phyloP scores from a whole-genome alignment of 2,113 vertebrate genomes.

The Alexandromys fortis region DNA sequence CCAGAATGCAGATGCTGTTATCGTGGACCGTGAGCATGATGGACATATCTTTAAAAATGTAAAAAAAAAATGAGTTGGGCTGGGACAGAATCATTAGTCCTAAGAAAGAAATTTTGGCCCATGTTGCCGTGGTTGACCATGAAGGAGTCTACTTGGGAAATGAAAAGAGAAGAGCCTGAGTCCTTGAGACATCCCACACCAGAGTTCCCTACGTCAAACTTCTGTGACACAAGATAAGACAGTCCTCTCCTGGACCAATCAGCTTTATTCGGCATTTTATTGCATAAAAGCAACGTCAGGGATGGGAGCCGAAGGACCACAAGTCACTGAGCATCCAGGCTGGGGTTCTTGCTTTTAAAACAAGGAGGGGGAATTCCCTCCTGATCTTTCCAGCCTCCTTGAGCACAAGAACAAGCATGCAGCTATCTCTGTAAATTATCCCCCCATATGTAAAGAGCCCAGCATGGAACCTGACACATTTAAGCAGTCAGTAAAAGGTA shows the following conservation, averaged over 20 bases:
- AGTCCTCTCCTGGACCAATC: background rate
- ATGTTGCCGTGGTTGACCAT: background rate
- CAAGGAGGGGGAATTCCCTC: background rate
- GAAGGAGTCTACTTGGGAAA: background rate
- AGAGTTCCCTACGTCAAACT: background rate
- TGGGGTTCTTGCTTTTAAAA: slow-evolving; percentile 11
- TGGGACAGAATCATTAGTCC: background rate
- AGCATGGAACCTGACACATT: slow-evolving; percentile 66
- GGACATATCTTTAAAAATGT: background rate
- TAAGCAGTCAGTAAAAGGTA: slow-evolving; percentile 72
- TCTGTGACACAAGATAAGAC: background rate
- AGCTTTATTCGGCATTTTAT: background rate
- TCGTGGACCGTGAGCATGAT: background rate
- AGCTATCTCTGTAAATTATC: slow-evolving; percentile 56
- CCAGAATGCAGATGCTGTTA: background rate
- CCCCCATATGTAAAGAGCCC: slow-evolving; percentile 59
- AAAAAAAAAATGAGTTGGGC: background rate
- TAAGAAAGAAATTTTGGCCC: background rate
- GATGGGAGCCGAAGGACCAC: background rate
- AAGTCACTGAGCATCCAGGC: background rate
- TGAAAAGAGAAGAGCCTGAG: background rate
- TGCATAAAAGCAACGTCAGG: background rate
- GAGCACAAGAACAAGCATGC: background rate
- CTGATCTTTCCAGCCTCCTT: slow-evolving; percentile 10
- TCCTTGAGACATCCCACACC: background rate